Evolutionary conservation across 2,113 vertebrate species (phyloP).

Genomic region (Toxostoma redivivum): DNA sequence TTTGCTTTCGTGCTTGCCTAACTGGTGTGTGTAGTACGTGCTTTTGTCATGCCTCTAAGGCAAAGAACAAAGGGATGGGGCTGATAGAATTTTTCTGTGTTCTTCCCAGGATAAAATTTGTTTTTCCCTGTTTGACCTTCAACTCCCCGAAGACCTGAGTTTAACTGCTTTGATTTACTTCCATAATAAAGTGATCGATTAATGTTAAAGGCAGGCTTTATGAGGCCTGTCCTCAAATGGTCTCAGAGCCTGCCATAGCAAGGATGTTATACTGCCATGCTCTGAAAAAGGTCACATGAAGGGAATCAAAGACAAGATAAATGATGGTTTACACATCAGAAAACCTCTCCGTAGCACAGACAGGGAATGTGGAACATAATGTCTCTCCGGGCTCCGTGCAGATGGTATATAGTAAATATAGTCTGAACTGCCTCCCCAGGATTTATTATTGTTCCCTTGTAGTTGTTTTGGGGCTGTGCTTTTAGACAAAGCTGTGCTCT

Average conservation of each 20-base stretch:
- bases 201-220: slow-evolving; percentile 63
- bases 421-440: slow-evolving; percentile 13
- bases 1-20: neutral
- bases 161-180: slow-evolving; percentile 66
- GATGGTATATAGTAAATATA: slow-evolving; percentile 58
- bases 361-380: slow-evolving; percentile 27
- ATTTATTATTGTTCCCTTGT: neutral
- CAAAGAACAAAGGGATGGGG: neutral
- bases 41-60: neutral
- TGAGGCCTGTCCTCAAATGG: slow-evolving; percentile 47
- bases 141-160: slow-evolving; percentile 36
- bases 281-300: slow-evolving; percentile 61
- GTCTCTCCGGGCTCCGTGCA: slow-evolving; percentile 38
- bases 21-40: neutral
- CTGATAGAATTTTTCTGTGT: neutral
- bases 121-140: slow-evolving; percentile 53
- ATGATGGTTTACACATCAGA: slow-evolving; percentile 60
- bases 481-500: slow-evolving; percentile 1
- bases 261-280: slow-evolving; percentile 53
- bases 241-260: neutral
- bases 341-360: slow-evolving; percentile 17
- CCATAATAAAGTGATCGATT: slow-evolving; percentile 66
- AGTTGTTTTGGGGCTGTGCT: slow-evolving; percentile 12
- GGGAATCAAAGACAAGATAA: slow-evolving; percentile 64
- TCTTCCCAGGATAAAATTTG: slow-evolving; percentile 46